Conservation (phyloP, 2,888 invertebrate species). For the Caenorhabditis doughertyi region DNA sequence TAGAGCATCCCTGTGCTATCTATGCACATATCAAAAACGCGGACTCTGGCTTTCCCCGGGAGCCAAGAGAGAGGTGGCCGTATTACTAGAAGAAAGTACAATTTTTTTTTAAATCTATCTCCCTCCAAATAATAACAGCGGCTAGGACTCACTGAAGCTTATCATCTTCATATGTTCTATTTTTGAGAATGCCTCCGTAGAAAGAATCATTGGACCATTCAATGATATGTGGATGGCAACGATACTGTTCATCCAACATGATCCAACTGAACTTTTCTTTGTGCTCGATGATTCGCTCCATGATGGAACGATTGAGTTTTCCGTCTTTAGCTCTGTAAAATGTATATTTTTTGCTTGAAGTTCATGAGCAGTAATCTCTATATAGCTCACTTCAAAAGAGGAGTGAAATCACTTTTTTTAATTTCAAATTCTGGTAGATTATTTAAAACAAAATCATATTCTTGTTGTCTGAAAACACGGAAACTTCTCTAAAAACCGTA, state of each 20-base stretch:
- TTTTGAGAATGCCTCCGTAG: conserved; percentile 3
- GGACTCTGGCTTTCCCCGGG: no score
- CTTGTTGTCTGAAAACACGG: no score
- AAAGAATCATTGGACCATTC: conserved; percentile 29
- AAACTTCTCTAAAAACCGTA: no score
- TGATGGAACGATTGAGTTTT: neutral
- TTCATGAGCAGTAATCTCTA: neutral
- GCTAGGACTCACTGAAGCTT: neutral
- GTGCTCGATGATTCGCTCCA: conserved; percentile 26
- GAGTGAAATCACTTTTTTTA: no score
- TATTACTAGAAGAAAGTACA: no score
- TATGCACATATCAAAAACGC: no score
- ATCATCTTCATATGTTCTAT: neutral
- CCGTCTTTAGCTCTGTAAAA: neutral
- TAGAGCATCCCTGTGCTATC: no score
- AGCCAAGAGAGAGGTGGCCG: no score
- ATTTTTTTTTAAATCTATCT: neutral
- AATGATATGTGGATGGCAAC: conserved; percentile 15
- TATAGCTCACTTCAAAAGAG: no score
- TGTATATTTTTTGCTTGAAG: neutral
- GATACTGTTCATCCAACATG: conserved; percentile 31
- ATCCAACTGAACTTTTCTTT: conserved; percentile 30
- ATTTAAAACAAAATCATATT: no score
- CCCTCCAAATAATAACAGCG: no score
- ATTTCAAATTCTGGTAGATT: no score